Percentiles rank a stretch among this genome's conserved stretches.
Evolutionary conservation across 1,140 invertebrate species (phyloP).

Genomic region (Drosophila punjabiensis): DNA sequence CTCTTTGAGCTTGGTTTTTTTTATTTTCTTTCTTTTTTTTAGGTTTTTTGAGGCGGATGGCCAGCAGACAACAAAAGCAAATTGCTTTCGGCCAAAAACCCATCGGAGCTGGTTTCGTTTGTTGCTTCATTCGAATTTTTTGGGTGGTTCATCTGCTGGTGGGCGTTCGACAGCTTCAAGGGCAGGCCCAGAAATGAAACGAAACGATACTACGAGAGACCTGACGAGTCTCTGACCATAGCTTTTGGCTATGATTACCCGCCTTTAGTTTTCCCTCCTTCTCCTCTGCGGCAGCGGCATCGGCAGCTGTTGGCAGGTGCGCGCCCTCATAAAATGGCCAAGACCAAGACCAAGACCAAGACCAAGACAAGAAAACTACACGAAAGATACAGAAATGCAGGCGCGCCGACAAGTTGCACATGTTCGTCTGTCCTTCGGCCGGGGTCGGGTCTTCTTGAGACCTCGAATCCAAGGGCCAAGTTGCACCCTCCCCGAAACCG

Average conservation of each 20-base stretch:
- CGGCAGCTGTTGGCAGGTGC: slow-evolving; percentile 80
- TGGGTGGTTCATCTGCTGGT: slow-evolving; percentile 57
- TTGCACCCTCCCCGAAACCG: slow-evolving; percentile 52
- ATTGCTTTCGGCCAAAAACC: slow-evolving; percentile 52
- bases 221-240: slow-evolving; percentile 48
- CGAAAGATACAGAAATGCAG: slow-evolving; percentile 66
- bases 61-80: slow-evolving; percentile 68
- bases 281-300: slow-evolving; percentile 37
- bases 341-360: not conserved
- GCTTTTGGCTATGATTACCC: slow-evolving; percentile 75
- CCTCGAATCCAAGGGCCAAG: slow-evolving; percentile 61
- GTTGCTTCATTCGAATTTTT: slow-evolving; percentile 43
- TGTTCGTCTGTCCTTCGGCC: slow-evolving; percentile 38
- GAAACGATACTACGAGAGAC: slow-evolving; percentile 6
- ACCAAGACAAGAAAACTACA: slow-evolving; percentile 16
- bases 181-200: slow-evolving; percentile 54
- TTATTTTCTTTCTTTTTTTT: slow-evolving; percentile 29
- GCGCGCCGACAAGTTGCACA: slow-evolving; percentile 42
- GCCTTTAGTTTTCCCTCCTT: slow-evolving; percentile 24
- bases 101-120: slow-evolving; percentile 70
- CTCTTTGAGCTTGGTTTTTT: slow-evolving; percentile 60
- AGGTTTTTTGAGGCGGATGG: slow-evolving; percentile 46
- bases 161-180: slow-evolving; percentile 73
- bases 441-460: slow-evolving; percentile 28
- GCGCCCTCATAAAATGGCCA: slow-evolving; percentile 76